A percentile compares a stretch with the other conserved stretches of the same genome.
Conservation (phyloP, 1,140 invertebrate genomes). For the Diorhabda sublineata region DNA sequence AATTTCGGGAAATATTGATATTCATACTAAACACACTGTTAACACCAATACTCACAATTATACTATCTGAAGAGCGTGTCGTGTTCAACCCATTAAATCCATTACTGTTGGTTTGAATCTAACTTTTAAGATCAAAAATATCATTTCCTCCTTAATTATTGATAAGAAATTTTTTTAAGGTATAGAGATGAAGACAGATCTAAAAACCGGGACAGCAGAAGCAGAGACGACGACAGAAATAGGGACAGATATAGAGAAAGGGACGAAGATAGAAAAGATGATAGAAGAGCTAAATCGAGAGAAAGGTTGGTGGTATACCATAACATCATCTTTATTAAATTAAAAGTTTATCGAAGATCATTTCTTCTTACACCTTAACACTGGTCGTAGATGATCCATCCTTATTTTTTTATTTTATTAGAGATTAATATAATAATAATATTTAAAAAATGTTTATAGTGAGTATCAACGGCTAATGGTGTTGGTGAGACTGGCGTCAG, state of each 20-base stretch:
- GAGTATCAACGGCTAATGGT: too few relatives aligned
- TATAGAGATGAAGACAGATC: neutral
- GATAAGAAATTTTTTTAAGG: neutral
- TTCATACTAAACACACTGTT: too few relatives aligned
- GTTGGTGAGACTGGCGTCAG: too few relatives aligned
- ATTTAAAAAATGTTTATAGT: too few relatives aligned
- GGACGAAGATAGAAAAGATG: constrained; percentile 25
- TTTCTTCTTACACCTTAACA: too few relatives aligned
- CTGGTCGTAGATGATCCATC: too few relatives aligned
- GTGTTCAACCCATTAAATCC: neutral
- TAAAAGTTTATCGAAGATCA: neutral
- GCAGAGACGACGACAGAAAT: constrained; percentile 25
- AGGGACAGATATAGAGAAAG: constrained; percentile 21
- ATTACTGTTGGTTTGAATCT: neutral
- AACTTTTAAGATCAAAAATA: too few relatives aligned
- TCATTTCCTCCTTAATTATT: too few relatives aligned
- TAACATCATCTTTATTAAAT: neutral
- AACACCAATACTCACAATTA: too few relatives aligned
- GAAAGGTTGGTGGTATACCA: constrained; percentile 16
- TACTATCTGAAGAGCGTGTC: neutral
- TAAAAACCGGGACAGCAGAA: constrained; percentile 8
- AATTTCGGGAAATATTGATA: too few relatives aligned
- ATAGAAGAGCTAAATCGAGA: constrained; percentile 22
- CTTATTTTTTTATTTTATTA: too few relatives aligned
- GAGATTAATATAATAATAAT: too few relatives aligned